Evolutionary conservation across 2,113 vertebrate species (phyloP), one percentile per base, ranked within the genome.

Genomic region (Microcebus tavaratra): DNA sequence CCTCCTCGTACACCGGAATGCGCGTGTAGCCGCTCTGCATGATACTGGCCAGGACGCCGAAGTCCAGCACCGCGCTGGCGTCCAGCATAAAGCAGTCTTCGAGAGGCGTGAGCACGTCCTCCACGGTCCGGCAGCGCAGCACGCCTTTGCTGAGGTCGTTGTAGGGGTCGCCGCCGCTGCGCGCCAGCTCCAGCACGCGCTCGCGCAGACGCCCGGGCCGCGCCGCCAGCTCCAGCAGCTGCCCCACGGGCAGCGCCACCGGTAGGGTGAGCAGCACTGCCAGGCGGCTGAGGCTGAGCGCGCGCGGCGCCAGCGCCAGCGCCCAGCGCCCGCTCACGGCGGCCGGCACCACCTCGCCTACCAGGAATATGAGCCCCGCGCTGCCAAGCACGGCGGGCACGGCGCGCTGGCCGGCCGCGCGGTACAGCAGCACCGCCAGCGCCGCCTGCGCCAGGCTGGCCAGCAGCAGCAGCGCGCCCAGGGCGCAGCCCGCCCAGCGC

Each of bases 11-110:
- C 31, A 99, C 99, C 0, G 99, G 99, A 36, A 99, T 99, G 10
- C 99, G 98, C 1, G 99, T 99, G 98, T 99, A 99, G 8, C 99
- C 99, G 63, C 99, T 99, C 99, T 99, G 99, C 99, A 99, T 99
- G 98, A 99, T 99, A 93, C 99, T 99, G 0, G 99, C 99, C 99
- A 99, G 99, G 96, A 99, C 99, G 97, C 98, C 98, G 97, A 99
- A 99, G 97, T 99, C 99, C 95, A 99, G 98, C 59, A 99, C 97
- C 2, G 98, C 98, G 3, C 98, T 98, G 89, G 99, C 98, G 42
- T 99, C 99, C 80, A 99, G 98, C 99, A 99, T 99, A 98, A 99
- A 99, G 96, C 99, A 99, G 91, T 99, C 99, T 75, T 99, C 99
- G 91, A 99, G 98, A 0, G 99, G 99, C 0, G 99, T 99, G 95